Base-by-base conservation (phyloP, 2,888 invertebrate species). In the Eupithecia abbreviata region DNA sequence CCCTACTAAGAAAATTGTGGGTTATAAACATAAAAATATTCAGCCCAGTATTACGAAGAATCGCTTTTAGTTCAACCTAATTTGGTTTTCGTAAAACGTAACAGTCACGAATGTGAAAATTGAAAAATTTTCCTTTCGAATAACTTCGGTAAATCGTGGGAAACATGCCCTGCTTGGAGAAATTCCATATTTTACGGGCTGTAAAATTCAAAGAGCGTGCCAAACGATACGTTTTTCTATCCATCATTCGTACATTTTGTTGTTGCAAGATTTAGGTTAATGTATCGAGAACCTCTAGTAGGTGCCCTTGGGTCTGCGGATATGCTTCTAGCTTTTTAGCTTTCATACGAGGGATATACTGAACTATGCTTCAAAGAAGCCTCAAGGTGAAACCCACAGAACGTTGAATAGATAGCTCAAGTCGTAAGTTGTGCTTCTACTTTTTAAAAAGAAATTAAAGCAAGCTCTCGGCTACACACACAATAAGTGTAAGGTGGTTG, bases 1-100 rank as follows among this genome's bases (percentile, higher is more conserved):
- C 82, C 79, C 82, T 82, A 85, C 85, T 84, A 84, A 82, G 82
- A 82, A 82, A 84, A 79, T 82, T 82, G 80, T 77, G 4, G 30
- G 74, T 81, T 68, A 45, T 43, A 68, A 68, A 74, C 80, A 84
- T 79, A 69, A 62, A 62, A 78, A 75, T 80, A 76, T 72, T 78
- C 77, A 73, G 79, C 78, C 77, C 67, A 72, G 69, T 78, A 75
- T 78, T 76, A 69, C 78, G 42, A 47, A 62, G 71, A 73, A 76
- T 69, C 12, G 51, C 41, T 69, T 55, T 72, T 68, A 47, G 74
- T 74, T 76, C 74, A 78, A 71, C 73, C 66, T 18, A 74, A 66
- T 78, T 77, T 73, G 55, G 45, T 71, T 69, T 72, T 51, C 42
- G 45, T 73, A 71, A 51, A n/a, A 66, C 10, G 70, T 66, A 67